These are phyloP conservation scores for Condylostylus longicornis DNA, from an alignment of 1,140 invertebrate genomes.

Conservation along the genomic window DNA sequence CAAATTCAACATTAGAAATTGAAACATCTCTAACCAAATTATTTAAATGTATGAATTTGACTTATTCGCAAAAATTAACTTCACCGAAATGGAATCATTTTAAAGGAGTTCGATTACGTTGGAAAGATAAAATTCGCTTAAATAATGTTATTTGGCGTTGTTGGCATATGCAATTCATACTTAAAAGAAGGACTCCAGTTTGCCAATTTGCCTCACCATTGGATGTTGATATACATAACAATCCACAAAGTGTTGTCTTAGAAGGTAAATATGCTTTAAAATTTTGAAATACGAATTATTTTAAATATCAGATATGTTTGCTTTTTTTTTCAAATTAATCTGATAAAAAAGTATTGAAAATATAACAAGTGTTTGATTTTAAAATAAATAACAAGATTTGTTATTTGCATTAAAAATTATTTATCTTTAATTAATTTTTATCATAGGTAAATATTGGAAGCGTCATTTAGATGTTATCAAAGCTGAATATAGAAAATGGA, in stretches of 20 bases:
- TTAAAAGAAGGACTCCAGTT: slow-evolving; percentile 74
- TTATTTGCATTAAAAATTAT: too few species aligned
- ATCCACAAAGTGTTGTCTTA: slow-evolving; percentile 54
- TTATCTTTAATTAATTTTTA: slow-evolving; percentile 11
- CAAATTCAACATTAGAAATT: slow-evolving; percentile 47
- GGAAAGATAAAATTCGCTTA: slow-evolving; percentile 96
- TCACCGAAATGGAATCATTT: slow-evolving; percentile 99
- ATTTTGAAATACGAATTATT: too few species aligned
- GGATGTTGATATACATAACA: slow-evolving; percentile 87
- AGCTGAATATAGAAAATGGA: slow-evolving; percentile 99
- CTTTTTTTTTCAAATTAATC: too few species aligned
- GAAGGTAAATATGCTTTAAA: too few species aligned
- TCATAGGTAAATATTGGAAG: slow-evolving; percentile 96
- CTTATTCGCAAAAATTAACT: slow-evolving; percentile 95
- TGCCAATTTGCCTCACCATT: slow-evolving; percentile 92
- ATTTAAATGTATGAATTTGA: slow-evolving; percentile 91
- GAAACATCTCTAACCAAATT: slow-evolving; percentile 88
- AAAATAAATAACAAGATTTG: too few species aligned
- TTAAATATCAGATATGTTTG: too few species aligned
- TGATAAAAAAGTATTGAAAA: too few species aligned
- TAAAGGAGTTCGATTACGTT: slow-evolving; percentile 88
- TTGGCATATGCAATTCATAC: slow-evolving; percentile 99
- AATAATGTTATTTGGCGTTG: slow-evolving; percentile 99
- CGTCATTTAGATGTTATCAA: slow-evolving; percentile 88
- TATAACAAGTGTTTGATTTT: too few species aligned